phyloP scores from a whole-genome alignment of 2,888 invertebrate species.

The Euplagia quadripunctaria region DNA sequence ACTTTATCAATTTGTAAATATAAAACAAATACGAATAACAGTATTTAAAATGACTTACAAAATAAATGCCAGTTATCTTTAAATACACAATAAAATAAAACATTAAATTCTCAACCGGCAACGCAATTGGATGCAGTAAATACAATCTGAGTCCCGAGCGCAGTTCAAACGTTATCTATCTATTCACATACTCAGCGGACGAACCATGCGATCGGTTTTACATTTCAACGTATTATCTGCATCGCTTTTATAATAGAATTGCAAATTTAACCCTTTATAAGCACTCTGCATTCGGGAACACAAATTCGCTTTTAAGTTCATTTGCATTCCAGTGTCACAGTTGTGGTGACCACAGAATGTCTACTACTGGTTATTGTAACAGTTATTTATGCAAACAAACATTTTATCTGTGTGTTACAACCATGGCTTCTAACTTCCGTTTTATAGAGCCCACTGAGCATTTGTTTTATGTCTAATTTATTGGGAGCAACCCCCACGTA shows the following conservation, averaged over 20 bases:
- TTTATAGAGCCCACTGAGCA: constrained; percentile 37
- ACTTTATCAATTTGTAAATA: neutral
- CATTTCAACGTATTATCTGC: constrained; percentile 81
- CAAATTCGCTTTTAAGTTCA: constrained; percentile 86
- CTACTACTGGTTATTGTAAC: constrained; percentile 57
- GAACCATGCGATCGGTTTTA: constrained; percentile 76
- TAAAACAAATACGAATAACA: constrained; percentile 1
- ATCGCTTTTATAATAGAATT: constrained; percentile 84
- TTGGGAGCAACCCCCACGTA: constrained; percentile 33
- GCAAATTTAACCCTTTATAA: constrained; percentile 87
- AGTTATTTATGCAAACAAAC: constrained; percentile 52
- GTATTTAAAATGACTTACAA: neutral
- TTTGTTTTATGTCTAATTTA: constrained; percentile 49
- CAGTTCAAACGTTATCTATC: constrained; percentile 49
- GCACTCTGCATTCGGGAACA: constrained; percentile 83
- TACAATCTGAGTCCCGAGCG: constrained; percentile 29
- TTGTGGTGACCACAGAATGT: constrained; percentile 76
- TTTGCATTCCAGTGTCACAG: constrained; percentile 81
- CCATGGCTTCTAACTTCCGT: constrained; percentile 32
- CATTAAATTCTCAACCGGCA: constrained; percentile 20
- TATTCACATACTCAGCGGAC: constrained; percentile 57
- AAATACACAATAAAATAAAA: constrained; percentile 1
- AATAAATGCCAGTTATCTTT: neutral
- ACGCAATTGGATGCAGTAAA: constrained; percentile 37
- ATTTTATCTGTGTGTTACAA: constrained; percentile 8